Evolutionary conservation across 2,797 vertebrate genomes (phyloP), one percentile per base, ranked within the genome.

Genomic region (Pseudotriccus pelzelni): DNA sequence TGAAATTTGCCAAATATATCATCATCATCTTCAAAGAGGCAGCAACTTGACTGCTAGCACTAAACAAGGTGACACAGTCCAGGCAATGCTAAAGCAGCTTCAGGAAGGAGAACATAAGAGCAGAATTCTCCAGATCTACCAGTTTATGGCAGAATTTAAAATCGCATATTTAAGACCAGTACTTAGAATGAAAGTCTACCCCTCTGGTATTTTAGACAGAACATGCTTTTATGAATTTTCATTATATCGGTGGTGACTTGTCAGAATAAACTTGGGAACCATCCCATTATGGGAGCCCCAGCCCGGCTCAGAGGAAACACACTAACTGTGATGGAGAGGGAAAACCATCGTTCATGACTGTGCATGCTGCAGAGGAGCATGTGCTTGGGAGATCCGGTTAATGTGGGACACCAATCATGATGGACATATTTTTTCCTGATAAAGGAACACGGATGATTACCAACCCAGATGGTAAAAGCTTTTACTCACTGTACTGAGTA

Each of bases 1-100:
- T 53, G 22, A 95, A 90, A 93, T 87, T 83, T 89, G 24, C 49
- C 32, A 49, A 93, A 77, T 24, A 58, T n/a, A n/a, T n/a, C n/a
- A 50, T 11, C 11, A 5, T 69, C 25, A 62, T 74, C 37, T 67
- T 70, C 49, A 22, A 67, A 34, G 22, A 84, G 8, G 9, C 21
- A 67, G 41, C 20, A 89, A 64, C 64, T 70, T 49, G 62, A 34
- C 1, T 10, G 28, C n/a, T 74, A 46, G 63, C 52, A 52, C 41
- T 80, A 59, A 93, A 79, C 9, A 73, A 74, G 27, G 34, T 41
- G 78, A 58, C 28, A 13, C 28, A 70, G 59, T 60, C 25, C 64
- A 70, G 64, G 83, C 6, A 80, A 41, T 56, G 23, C 25, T 63
- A 59, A 78, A 60, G 28, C 21, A 84, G 32, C 52, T 82, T 87